Evolutionary conservation across 2,113 vertebrate species (phyloP).

Genomic region (Sminthopsis crassicaudata): DNA sequence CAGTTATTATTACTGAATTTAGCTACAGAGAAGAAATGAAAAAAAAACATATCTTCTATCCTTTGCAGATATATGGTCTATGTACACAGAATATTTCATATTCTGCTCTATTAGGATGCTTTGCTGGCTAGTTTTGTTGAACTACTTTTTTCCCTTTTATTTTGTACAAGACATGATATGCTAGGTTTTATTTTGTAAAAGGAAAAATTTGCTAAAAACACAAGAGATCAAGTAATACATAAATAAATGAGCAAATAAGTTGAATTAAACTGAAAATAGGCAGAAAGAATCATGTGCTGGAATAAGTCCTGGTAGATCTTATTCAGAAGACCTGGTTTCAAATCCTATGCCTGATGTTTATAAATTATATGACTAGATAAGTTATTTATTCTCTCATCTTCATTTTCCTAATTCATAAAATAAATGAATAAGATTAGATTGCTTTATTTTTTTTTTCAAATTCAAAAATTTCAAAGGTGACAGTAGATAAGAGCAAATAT

Average conservation of each 20-base stretch:
- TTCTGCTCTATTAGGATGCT: neutral
- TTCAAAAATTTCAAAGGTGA: neutral
- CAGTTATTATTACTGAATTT: neutral
- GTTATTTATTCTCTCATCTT: neutral
- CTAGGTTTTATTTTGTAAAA: neutral
- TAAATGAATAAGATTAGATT: neutral
- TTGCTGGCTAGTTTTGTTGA: neutral
- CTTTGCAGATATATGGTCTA: neutral
- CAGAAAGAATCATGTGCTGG: neutral
- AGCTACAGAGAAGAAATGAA: neutral
- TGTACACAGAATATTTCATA: neutral
- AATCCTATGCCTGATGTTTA: neutral
- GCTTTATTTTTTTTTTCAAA: neutral
- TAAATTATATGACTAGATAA: neutral
- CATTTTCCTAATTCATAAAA: neutral
- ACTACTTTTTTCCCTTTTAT: neutral
- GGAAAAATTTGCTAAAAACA: neutral
- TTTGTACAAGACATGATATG: neutral
- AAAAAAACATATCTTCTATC: neutral
- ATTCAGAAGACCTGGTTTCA: neutral
- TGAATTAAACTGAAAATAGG: neutral
- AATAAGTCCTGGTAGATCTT: neutral
- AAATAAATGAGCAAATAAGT: neutral
- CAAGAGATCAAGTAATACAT: neutral
- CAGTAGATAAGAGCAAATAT: neutral